Evolutionary conservation across 2,888 invertebrate genomes (phyloP), one percentile per base, ranked within the genome.

Genomic region (Caenorhabditis parvicauda): DNA sequence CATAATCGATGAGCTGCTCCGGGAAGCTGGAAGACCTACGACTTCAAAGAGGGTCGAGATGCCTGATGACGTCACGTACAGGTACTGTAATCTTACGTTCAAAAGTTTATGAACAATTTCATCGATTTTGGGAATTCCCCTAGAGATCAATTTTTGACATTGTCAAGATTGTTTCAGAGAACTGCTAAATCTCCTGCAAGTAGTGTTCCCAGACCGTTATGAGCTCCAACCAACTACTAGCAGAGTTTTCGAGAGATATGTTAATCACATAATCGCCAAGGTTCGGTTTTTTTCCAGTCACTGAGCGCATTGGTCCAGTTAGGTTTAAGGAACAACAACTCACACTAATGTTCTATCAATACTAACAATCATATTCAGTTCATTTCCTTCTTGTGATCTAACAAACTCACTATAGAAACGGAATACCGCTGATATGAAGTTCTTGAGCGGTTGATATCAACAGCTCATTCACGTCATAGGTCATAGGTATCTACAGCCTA

Each of bases 21-120:
- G 68, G 12, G 59, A 65, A 24, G 53, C 60, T 4, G 63, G 68
- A 21, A 55, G 60, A 28, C 63, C 54, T 24, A 65, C 68, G 1
- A 65, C 65, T 6, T 65, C 68, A 21, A 63, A 64, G 47, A 43
- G 54, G 3, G 43, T 57, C 17, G 60, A 62, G 46, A 54, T 68
- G 7, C 65, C 65, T 19, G 62, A 68, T 3, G 55, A 65, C 14
- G 65, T 68, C n/a, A 64, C 68, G 7, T 68, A 63, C 53, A 45
- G 51, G 59, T 59, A 3, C n/a, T 9, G 17, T 39, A n/a, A 19
- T 38, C 25, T 12, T 21, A 5, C 0, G 14, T 19, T n/a, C 9
- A 28, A 42, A 7, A n/a, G n/a, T n/a, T n/a, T n/a, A n/a, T n/a
- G n/a, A n/a, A 17, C 28, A n/a, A 9, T 42, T 42, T 42, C 12